These are phyloP conservation scores for Thunnus thynnus DNA, from an alignment of 2,113 vertebrate genomes.

Conservation along the genomic window DNA sequence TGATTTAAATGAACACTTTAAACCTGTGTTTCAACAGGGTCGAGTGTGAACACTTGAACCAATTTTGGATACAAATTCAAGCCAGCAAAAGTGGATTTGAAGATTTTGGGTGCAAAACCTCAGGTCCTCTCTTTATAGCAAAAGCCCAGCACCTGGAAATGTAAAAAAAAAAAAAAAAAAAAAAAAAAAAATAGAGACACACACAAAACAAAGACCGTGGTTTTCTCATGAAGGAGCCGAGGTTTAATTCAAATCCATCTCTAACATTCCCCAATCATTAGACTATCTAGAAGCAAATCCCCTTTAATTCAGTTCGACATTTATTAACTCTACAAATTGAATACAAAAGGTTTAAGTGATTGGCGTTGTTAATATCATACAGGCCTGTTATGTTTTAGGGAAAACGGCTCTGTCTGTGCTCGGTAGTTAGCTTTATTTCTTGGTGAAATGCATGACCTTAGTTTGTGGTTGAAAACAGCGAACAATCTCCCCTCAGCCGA, in stretches of 20 bases:
- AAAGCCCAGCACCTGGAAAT: conserved; percentile 72
- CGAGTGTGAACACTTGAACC: conserved; percentile 37
- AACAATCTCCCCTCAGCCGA: conserved; percentile 73
- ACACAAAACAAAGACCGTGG: conserved; percentile 39
- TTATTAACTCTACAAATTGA: conserved; percentile 64
- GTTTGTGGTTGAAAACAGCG: conserved; percentile 56
- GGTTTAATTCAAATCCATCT: conserved; percentile 49
- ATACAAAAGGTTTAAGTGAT: conserved; percentile 57
- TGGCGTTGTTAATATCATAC: conserved; percentile 56
- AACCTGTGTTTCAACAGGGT: background rate
- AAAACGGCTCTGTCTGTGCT: conserved; percentile 60
- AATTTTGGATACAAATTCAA: conserved; percentile 51
- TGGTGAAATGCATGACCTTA: conserved; percentile 59
- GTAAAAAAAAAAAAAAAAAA: conserved; percentile 38
- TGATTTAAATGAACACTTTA: conserved; percentile 43
- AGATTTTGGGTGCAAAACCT: conserved; percentile 46
- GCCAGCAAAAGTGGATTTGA: conserved; percentile 47
- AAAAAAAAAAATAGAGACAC: background rate
- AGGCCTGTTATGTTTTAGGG: conserved; percentile 46
- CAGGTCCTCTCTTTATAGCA: conserved; percentile 46
- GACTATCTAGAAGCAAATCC: conserved; percentile 66
- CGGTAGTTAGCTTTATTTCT: conserved; percentile 64
- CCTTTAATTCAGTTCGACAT: conserved; percentile 58
- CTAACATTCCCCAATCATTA: conserved; percentile 65
- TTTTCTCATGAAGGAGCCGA: conserved; percentile 50